A percentile compares a stretch with the other conserved stretches of the same genome.
Evolutionary conservation across 2,888 invertebrate genomes (phyloP).

Genomic region (Notodonta ziczac): DNA sequence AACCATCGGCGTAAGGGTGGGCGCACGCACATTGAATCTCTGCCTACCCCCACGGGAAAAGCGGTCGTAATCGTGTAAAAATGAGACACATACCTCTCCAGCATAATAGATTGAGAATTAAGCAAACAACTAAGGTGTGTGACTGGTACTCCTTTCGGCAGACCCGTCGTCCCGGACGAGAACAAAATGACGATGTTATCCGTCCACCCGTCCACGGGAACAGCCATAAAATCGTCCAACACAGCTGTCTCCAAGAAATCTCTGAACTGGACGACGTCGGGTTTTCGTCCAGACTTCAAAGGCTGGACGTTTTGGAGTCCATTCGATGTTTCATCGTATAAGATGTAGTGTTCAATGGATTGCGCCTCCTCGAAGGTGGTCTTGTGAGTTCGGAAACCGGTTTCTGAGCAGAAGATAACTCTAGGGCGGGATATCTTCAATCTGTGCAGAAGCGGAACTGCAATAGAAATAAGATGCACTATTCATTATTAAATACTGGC

Average conservation of each 20-base stretch:
- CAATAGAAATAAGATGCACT: no score
- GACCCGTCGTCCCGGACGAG: slow-evolving; percentile 51
- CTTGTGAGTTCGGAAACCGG: slow-evolving; percentile 28
- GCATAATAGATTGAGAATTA: slow-evolving; percentile 4
- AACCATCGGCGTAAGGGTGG: no score
- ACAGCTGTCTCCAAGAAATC: slow-evolving; percentile 31
- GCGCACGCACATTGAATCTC: no score
- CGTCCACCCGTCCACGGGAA: slow-evolving; percentile 39
- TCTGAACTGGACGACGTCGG: slow-evolving; percentile 21
- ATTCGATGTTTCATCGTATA: slow-evolving; percentile 27
- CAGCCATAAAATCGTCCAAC: slow-evolving; percentile 31
- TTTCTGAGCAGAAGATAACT: slow-evolving; percentile 42
- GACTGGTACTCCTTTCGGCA: slow-evolving; percentile 47
- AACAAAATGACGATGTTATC: slow-evolving; percentile 37
- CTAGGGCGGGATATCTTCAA: slow-evolving; percentile 39
- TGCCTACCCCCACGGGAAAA: no score
- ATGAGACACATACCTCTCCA: no score
- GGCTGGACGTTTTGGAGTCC: background rate
- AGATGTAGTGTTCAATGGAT: slow-evolving; percentile 25
- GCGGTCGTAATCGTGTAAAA: no score
- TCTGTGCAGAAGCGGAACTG: slow-evolving; percentile 40
- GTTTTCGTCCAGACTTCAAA: slow-evolving; percentile 3
- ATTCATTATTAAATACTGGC: no score
- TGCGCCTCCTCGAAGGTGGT: slow-evolving; percentile 15
- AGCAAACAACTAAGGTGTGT: slow-evolving; percentile 38